phyloP scores from a whole-genome alignment of 2,797 vertebrate genomes.

The Cichlasoma orientale region DNA sequence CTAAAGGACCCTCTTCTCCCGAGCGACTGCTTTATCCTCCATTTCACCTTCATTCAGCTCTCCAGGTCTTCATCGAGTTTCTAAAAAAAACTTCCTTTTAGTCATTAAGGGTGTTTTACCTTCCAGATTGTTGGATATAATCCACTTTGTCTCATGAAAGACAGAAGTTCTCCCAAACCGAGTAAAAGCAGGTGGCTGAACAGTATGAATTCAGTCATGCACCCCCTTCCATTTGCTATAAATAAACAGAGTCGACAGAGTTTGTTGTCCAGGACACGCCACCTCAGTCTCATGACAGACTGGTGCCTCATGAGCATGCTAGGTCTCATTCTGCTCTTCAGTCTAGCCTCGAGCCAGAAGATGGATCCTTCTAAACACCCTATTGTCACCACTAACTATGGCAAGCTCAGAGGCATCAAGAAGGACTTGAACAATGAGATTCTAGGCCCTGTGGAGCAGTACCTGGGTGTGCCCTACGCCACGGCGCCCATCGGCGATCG shows the following conservation, averaged over 20 bases:
- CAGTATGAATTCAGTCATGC: conserved; percentile 64
- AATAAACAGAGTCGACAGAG: conserved; percentile 51
- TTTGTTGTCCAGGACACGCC: conserved; percentile 43
- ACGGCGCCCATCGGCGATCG: conserved; percentile 90
- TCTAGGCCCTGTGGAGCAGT: conserved; percentile 91
- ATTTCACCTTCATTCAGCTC: conserved; percentile 2
- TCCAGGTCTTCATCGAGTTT: not conserved
- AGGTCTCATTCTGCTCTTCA: conserved; percentile 73
- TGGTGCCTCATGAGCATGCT: conserved; percentile 70
- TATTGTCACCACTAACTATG: conserved; percentile 90
- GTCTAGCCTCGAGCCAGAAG: conserved; percentile 77
- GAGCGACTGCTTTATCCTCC: conserved; percentile 4
- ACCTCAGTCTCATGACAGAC: conserved; percentile 57
- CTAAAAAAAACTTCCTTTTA: not conserved
- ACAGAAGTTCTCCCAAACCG: conserved; percentile 3
- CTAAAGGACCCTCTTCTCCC: conserved; percentile 13
- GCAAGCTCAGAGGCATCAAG: conserved; percentile 88
- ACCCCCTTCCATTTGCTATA: conserved; percentile 38
- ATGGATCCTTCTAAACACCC: conserved; percentile 84
- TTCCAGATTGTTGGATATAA: conserved; percentile 21
- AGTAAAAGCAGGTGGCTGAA: conserved; percentile 42
- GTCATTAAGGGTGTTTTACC: conserved; percentile 3
- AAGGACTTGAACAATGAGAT: conserved; percentile 94
- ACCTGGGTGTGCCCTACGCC: conserved; percentile 91
- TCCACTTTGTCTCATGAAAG: conserved; percentile 9